Conservation (phyloP, 2,797 vertebrate genomes). For the Gambusia yucatana region DNA sequence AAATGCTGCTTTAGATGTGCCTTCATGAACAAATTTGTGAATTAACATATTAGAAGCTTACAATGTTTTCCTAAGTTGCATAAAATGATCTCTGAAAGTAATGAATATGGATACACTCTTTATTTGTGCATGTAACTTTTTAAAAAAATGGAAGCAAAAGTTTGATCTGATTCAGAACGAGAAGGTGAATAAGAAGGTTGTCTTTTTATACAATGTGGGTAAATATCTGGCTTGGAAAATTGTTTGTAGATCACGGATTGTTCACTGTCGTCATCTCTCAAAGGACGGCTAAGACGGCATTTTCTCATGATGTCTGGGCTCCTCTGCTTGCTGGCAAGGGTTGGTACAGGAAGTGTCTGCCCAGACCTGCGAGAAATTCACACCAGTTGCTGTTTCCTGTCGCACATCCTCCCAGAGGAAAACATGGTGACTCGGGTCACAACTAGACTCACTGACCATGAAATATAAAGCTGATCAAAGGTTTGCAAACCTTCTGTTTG, state of each 20-base stretch:
- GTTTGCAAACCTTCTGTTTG: neutral
- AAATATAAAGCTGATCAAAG: neutral
- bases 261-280: slow-evolving; percentile 32
- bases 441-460: neutral
- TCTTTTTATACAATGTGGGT: neutral
- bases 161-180: neutral
- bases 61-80: neutral
- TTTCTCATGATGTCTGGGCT: slow-evolving; percentile 74
- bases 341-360: slow-evolving; percentile 67
- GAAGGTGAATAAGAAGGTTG: neutral
- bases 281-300: slow-evolving; percentile 18
- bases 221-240: neutral
- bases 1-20: neutral
- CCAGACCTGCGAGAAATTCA: slow-evolving; percentile 52
- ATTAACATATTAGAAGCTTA: too few relatives aligned
- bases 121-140: too few relatives aligned
- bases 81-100: neutral
- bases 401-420: slow-evolving; percentile 66
- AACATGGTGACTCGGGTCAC: slow-evolving; percentile 25
- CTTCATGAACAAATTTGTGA: neutral
- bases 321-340: slow-evolving; percentile 43
- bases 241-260: neutral
- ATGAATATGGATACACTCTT: neutral
- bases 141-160: neutral
- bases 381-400: slow-evolving; percentile 72